Evolutionary conservation across 2,888 invertebrate species (phyloP), one percentile per base, ranked within the genome.

Genomic region (Eledone cirrhosa): DNA sequence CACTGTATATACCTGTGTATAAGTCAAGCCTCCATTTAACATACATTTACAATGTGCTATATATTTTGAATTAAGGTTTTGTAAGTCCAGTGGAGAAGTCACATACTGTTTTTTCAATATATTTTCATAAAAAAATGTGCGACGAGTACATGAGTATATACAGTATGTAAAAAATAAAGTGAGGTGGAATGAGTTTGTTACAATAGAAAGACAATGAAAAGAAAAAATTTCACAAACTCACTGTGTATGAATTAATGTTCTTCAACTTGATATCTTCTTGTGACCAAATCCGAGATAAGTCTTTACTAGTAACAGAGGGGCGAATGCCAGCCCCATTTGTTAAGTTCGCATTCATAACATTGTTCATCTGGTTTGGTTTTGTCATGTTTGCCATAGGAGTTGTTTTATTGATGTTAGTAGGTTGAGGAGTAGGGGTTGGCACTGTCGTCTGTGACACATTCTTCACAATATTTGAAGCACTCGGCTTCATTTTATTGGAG

Each of bases 221-320:
- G 11, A n/a, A 2, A 41, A 41, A 41, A 2, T 11, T 41, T 72
- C 4, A 65, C n/a, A n/a, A 72, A 72, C 72, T 72, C 77, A 82
- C 82, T 41, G 82, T 80, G 80, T 80, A 79, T 29, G 82, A 80
- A 72, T 82, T 79, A 29, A 85, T 78, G 77, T 80, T 85, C 80
- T 85, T 87, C 75, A 86, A 78, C 78, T 83, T 85, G 31, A 88
- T 80, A 79, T 88, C 88, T 59, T 88, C 88, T 79, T 87, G 87
- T 16, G 85, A 86, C 88, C 88, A 89, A 76, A 89, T 82, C 76
- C 87, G 81, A 19, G 87, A 86, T 13, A 89, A 83, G 79, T 87
- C 88, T 80, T 85, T 87, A 78, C 84, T 85, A 27, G 88, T 84
- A 27, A 88, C 81, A 77, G 82, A 83, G 31, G 82, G 82, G 53